phyloP scores from a whole-genome alignment of 2,113 vertebrate species.

The Murina feae region DNA sequence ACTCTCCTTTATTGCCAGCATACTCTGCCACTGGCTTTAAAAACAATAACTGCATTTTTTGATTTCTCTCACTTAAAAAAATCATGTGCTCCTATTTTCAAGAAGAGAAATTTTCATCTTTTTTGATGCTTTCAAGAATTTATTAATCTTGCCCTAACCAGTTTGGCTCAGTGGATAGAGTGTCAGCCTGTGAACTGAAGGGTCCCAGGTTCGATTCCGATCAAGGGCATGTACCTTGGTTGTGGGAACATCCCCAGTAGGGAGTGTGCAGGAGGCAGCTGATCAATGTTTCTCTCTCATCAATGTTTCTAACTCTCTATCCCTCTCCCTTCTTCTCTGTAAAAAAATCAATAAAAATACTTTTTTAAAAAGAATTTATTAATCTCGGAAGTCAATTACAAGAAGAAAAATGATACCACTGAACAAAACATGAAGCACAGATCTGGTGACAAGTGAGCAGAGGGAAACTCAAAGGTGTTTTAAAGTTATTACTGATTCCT shows the following conservation, averaged over 20 bases:
- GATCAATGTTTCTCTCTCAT: too few relatives aligned
- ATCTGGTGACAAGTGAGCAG: constrained; percentile 52
- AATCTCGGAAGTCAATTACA: constrained; percentile 61
- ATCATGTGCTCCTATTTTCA: constrained; percentile 52
- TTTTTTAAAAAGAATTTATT: constrained; percentile 62
- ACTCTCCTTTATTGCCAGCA: constrained; percentile 71
- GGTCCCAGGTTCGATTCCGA: too few relatives aligned
- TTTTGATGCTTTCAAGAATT: constrained; percentile 69
- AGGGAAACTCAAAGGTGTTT: constrained; percentile 29
- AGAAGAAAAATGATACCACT: constrained; percentile 22
- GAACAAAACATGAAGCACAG: constrained; percentile 52
- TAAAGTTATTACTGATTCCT: constrained; percentile 41
- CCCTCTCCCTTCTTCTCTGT: too few relatives aligned
- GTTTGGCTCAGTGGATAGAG: too few relatives aligned
- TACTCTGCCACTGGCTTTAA: constrained; percentile 75
- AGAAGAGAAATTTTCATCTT: constrained; percentile 69
- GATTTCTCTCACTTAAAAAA: constrained; percentile 64
- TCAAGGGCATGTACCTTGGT: too few relatives aligned
- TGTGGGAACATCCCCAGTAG: too few relatives aligned
- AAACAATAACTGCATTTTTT: constrained; percentile 77
- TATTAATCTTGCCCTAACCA: constrained; percentile 45
- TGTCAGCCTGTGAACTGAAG: too few relatives aligned
- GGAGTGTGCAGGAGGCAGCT: too few relatives aligned
- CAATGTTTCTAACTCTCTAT: too few relatives aligned
- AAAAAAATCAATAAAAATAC: too few relatives aligned